phyloP scores from a whole-genome alignment of 2,888 invertebrate genomes.

The Aelia acuminata region DNA sequence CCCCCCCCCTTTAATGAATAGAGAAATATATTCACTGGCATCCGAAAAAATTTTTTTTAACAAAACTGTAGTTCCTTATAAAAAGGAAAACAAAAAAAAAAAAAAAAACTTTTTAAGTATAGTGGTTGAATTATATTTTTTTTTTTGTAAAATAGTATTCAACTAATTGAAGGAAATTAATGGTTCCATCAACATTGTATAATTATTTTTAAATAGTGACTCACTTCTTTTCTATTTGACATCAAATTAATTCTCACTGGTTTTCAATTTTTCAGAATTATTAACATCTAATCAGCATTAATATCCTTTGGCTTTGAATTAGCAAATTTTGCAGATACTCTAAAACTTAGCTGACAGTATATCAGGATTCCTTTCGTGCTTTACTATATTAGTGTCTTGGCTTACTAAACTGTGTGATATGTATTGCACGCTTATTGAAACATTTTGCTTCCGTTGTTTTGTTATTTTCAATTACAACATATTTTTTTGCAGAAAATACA shows the following conservation, averaged over 20 bases:
- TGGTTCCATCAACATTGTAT: not conserved
- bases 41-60: not conserved
- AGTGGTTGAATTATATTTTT: not conserved
- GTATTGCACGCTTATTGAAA: not conserved
- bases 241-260: too few species aligned
- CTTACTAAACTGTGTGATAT: not conserved
- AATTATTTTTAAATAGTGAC: too few species aligned
- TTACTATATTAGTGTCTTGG: not conserved
- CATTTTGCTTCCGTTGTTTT: not conserved
- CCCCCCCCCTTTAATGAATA: too few species aligned
- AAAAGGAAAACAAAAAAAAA: too few species aligned
- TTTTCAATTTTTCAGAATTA: not conserved
- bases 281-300: not conserved
- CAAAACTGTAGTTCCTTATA: not conserved
- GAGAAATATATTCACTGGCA: too few species aligned
- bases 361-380: not conserved
- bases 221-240: too few species aligned
- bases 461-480: not conserved
- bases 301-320: not conserved
- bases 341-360: not conserved
- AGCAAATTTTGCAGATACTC: not conserved
- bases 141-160: not conserved
- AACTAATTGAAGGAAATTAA: not conserved
- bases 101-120: not conserved
- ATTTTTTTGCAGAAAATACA: not conserved